Conservation (phyloP, 2,888 invertebrate species). For the Drosophila testacea region DNA sequence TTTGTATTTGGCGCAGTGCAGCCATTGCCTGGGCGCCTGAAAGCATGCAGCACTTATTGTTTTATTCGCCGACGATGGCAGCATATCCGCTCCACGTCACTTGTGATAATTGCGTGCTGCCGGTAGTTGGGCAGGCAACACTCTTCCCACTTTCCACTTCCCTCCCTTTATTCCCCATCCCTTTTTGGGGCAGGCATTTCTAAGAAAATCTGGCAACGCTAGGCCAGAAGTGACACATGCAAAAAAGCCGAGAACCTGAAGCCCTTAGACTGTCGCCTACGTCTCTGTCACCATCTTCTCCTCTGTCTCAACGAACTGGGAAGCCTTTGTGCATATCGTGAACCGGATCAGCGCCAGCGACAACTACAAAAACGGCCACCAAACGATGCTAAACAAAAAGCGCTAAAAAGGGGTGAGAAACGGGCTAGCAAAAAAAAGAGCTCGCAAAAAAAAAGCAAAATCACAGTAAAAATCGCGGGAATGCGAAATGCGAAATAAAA, state of each 20-base stretch:
- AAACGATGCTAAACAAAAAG: slow-evolving; percentile 56
- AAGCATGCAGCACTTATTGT: slow-evolving; percentile 79
- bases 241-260: slow-evolving; percentile 48
- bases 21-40: slow-evolving; percentile 60
- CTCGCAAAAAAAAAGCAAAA: neutral
- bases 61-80: slow-evolving; percentile 72
- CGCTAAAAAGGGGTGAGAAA: slow-evolving; percentile 11
- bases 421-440: neutral
- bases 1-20: slow-evolving; percentile 70
- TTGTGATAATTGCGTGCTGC: slow-evolving; percentile 79
- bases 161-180: neutral
- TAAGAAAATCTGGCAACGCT: slow-evolving; percentile 72
- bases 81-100: slow-evolving; percentile 81
- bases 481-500: slow-evolving; percentile 83
- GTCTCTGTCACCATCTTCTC: neutral
- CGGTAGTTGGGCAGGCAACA: slow-evolving; percentile 46
- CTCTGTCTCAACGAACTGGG: slow-evolving; percentile 50
- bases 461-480: slow-evolving; percentile 34
- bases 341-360: slow-evolving; percentile 74
- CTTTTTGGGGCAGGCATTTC: slow-evolving; percentile 37
- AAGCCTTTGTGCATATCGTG: slow-evolving; percentile 80
- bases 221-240: slow-evolving; percentile 53
- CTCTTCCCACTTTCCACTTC: slow-evolving; percentile 1
- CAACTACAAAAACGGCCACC: slow-evolving; percentile 50
- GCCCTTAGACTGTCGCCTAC: slow-evolving; percentile 44